A percentile compares a stretch with the other conserved stretches of the same genome.
Conservation (phyloP, 2,888 invertebrate species). For the Drosophila tanythrix region DNA sequence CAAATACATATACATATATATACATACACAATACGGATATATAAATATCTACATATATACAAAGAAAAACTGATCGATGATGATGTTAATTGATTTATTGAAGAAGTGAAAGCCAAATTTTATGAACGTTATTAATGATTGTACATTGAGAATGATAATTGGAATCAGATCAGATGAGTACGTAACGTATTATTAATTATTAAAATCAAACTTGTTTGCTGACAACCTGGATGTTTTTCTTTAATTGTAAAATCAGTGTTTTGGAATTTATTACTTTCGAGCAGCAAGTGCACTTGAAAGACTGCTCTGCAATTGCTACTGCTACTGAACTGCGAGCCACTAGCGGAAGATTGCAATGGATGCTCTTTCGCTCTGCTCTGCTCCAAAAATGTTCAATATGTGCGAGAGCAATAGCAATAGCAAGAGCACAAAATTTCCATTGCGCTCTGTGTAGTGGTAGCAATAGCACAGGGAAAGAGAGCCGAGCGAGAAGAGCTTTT, state of each 20-base stretch:
- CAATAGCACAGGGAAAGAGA: not conserved
- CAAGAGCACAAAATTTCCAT: not conserved
- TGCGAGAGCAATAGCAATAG: not conserved
- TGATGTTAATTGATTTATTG: constrained; percentile 24
- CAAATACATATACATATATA: constrained; percentile 42
- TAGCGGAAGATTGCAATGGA: not conserved
- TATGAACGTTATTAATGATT: constrained; percentile 58
- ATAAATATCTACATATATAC: constrained; percentile 25
- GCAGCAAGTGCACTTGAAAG: not conserved
- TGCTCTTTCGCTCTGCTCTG: no score
- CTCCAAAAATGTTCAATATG: not conserved
- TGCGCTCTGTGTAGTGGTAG: not conserved
- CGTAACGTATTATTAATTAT: constrained; percentile 68
- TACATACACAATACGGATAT: constrained; percentile 33
- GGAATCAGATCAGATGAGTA: constrained; percentile 28
- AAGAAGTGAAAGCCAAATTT: constrained; percentile 75
- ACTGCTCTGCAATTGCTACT: not conserved
- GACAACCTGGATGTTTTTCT: constrained; percentile 35
- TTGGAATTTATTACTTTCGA: not conserved
- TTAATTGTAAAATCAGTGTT: not conserved
- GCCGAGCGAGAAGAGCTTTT: not conserved
- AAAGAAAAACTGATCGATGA: constrained; percentile 23
- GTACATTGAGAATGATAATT: constrained; percentile 40
- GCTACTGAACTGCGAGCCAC: not conserved
- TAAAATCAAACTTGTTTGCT: constrained; percentile 68